These are phyloP conservation scores for Drosophila lacicola DNA, from an alignment of 2,888 invertebrate species.

Conservation along the genomic window DNA sequence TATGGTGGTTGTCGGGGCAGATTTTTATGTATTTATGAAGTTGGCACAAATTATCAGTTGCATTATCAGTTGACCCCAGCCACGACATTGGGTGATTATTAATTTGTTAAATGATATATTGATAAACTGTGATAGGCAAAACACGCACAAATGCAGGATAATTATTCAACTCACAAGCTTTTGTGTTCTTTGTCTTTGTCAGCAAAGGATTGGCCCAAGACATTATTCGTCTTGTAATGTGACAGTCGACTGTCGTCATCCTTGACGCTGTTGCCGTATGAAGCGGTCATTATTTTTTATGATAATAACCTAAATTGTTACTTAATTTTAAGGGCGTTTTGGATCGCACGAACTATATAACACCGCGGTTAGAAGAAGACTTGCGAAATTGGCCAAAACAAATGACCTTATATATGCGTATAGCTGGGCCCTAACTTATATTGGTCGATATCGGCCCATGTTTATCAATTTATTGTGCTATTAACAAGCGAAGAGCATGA, in stretches of 20 bases:
- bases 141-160: too few species aligned
- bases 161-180: conserved; percentile 59
- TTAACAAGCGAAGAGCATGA: conserved; percentile 25
- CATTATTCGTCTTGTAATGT: conserved; percentile 63
- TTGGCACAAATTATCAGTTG: too few species aligned
- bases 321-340: background rate
- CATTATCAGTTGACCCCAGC: too few species aligned
- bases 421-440: conserved; percentile 16
- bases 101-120: too few species aligned
- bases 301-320: too few species aligned
- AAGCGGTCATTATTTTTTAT: conserved; percentile 48
- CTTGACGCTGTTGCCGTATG: conserved; percentile 63
- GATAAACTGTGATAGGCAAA: too few species aligned
- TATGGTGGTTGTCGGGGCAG: too few species aligned
- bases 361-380: conserved; percentile 30
- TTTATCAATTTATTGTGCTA: conserved; percentile 54
- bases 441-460: conserved; percentile 39
- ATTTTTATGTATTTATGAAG: too few species aligned
- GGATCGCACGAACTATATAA: conserved; percentile 17
- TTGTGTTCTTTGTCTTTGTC: conserved; percentile 52
- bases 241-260: conserved; percentile 54
- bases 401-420: conserved; percentile 43
- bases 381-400: conserved; percentile 36
- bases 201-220: conserved; percentile 52
- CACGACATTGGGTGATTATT: too few species aligned